Base-by-base conservation (phyloP, 2,888 invertebrate species). In the Harpalus rubripes region DNA sequence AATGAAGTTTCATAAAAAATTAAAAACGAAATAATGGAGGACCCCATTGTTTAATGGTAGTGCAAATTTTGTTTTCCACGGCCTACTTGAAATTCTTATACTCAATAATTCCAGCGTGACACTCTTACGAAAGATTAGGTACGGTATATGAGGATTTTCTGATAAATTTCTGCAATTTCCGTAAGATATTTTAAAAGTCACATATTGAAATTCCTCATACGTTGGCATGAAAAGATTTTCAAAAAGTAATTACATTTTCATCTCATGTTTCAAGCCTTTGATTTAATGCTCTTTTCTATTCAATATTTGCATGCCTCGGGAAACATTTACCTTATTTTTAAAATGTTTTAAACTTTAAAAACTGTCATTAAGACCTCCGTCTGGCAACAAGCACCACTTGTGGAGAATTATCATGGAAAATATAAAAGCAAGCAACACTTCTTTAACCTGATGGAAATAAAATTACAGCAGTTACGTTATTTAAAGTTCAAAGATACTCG, bases 381-480 rank as follows among this genome's bases (percentile, higher is more conserved):
- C 32, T 74, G 26, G 72, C 72, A 74, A 74, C 72, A 74, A 74
- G 72, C 44, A 74, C 72, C 72, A 74, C 72, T 74, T 44, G 72
- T 44, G 22, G 52, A 44, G 72, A 74, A 74, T 74, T 74, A 74
- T 74, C 72, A 74, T 18, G 72, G 18, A 44, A 44, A 74, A 74
- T 74, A 52, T 74, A 74, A 74, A 74, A 6, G 44, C 72, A 44
- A 74, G 44, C 44, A 74, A 44, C 72, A 74, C 72, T 74, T 74
- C 72, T 74, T 74, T 74, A 74, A 74, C 72, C 72, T 74, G 44
- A 41, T 74, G 72, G 44, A 74, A 74, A 74, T 74, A 74, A 74
- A 74, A 74, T 74, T 74, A 74, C 72, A 74, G 72, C 72, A 74
- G 72, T 74, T 74, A 74, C 72, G 72, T 74, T 74, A 74, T 74